Conservation (phyloP, 2,113 vertebrate genomes). For the Falcunculus frontatus region DNA sequence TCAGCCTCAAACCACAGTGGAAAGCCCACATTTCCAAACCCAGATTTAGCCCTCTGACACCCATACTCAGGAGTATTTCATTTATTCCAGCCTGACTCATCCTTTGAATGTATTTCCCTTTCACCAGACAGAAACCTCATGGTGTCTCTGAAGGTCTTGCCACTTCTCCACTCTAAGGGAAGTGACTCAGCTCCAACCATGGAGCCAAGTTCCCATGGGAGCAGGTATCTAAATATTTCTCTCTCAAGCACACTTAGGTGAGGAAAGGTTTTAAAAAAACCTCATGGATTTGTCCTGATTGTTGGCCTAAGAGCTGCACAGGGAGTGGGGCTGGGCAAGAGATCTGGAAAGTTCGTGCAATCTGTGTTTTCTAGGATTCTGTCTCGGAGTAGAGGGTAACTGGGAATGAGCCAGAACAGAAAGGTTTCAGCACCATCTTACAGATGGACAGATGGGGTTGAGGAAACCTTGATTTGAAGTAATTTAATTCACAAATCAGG, state of each 20-base stretch:
- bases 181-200: not conserved
- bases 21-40: not conserved
- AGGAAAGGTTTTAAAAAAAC: not conserved
- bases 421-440: not conserved
- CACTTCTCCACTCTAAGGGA: not conserved
- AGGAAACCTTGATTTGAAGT: not conserved
- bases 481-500: not conserved
- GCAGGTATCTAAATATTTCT: not conserved
- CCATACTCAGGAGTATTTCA: not conserved
- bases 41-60: not conserved
- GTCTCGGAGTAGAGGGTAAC: not conserved
- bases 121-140: not conserved
- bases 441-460: not conserved
- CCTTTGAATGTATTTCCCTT: not conserved
- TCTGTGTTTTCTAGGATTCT: not conserved
- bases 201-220: not conserved
- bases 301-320: not conserved
- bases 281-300: not conserved
- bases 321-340: not conserved
- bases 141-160: not conserved
- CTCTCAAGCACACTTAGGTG: not conserved
- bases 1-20: not conserved
- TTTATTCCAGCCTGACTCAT: conserved; percentile 13
- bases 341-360: not conserved
- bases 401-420: not conserved